Base-by-base conservation (phyloP, 2,888 invertebrate species). In the Rotaria sp. region DNA sequence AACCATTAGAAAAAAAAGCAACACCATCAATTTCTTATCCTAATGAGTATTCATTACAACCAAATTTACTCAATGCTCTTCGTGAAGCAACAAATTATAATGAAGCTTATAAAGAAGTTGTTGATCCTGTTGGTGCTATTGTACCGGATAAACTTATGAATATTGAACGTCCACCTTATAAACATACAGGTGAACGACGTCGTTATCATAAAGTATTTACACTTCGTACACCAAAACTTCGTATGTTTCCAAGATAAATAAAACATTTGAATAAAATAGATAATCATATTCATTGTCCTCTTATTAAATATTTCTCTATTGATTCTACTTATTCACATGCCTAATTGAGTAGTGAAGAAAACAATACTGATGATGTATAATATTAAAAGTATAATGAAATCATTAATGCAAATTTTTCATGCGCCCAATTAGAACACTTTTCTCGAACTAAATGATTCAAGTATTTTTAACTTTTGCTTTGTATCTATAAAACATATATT, bases 21-120 rank as follows among this genome's bases (percentile, higher is more conserved):
- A 24, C 8, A 80, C 45, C 80, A n/a, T 80, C 80, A 3, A 80
- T 80, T 8, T n/a, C 45, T 3, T 26, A 24, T 45, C 80, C 80
- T 10, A 80, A 80, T 45, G 45, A 45, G 13, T 45, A 80, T 41
- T 80, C 80, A 80, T 26, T 45, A 2, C 80, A 80, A 80, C 80
- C 80, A 45, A 41, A 80, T 80, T 15, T 80, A 45, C 45, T 80
- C 24, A 80, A 80, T 80, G 80, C 80, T n/a, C 45, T 80, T n/a
- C 41, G 45, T n/a, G 45, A 80, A 11, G 26, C 26, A 13, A 45
- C 45, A 80, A 80, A n/a, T 21, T 80, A 80, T 7, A 80, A 80
- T n/a, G 45, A 80, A 80, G 80, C 80, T 45, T 80, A 21, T 45
- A 26, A 80, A 45, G 80, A 80, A 45, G 80, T 80, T 80, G 45